Percentiles rank a stretch among this genome's conserved stretches.
Evolutionary conservation across 1,140 invertebrate genomes (phyloP).

Genomic region (honey bee (Apis mellifera)): DNA sequence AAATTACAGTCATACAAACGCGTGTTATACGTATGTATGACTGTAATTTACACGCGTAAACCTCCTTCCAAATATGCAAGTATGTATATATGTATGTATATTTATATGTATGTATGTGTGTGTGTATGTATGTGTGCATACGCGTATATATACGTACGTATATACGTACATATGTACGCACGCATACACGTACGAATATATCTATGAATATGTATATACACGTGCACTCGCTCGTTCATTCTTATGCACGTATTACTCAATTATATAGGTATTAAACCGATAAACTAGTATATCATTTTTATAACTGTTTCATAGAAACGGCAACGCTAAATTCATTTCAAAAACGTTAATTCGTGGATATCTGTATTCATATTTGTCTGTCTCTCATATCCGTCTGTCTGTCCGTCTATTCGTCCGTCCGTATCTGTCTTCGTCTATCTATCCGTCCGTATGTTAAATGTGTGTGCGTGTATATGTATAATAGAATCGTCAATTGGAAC

Average conservation of each 20-base stretch:
- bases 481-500: slow-evolving; percentile 38
- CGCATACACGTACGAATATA: no score
- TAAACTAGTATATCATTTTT: slow-evolving; percentile 46
- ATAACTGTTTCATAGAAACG: slow-evolving; percentile 63
- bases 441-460: not conserved
- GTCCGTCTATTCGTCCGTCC: not conserved
- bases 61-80: no score
- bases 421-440: not conserved
- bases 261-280: slow-evolving; percentile 34
- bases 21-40: not conserved
- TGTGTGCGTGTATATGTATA: slow-evolving; percentile 43
- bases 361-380: slow-evolving; percentile 8
- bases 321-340: slow-evolving; percentile 61
- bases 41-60: not conserved
- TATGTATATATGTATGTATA: no score
- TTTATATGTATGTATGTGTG: not conserved
- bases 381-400: no score
- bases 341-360: slow-evolving; percentile 60
- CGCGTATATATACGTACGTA: not conserved
- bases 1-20: not conserved
- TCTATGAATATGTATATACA: not conserved
- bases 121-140: fast-evolving
- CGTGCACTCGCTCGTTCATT: not conserved
- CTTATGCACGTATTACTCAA: slow-evolving; percentile 28
- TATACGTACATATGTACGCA: not conserved